phyloP scores from a whole-genome alignment of 2,113 vertebrate species.

The Oncorhynchus tshawytscha region DNA sequence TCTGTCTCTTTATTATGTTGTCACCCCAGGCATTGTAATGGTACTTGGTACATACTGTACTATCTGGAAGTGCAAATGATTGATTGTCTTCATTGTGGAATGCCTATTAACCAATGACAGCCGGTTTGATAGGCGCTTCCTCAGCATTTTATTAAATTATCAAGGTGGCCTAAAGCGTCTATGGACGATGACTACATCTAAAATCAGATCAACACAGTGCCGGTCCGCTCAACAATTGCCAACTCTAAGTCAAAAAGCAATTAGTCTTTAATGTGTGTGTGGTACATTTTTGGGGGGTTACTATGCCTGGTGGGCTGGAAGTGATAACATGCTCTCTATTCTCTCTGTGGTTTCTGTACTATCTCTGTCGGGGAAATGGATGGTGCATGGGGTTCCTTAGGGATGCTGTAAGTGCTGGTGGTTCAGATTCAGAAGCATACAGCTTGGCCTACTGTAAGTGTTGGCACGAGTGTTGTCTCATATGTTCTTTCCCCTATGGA shows the following conservation, averaged over 20 bases:
- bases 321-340: neutral
- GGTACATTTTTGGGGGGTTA: neutral
- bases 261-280: neutral
- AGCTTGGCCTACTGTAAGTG: neutral
- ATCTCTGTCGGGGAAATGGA: slow-evolving; percentile 15
- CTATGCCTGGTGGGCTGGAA: neutral
- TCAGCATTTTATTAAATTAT: neutral
- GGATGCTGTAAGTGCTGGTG: slow-evolving; percentile 25
- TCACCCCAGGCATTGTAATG: neutral
- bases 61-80: neutral
- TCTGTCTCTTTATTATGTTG: no score
- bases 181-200: no score
- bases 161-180: neutral
- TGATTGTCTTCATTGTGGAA: neutral
- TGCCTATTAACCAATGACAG: neutral
- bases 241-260: neutral
- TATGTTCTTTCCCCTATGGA: no score
- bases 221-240: neutral
- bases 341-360: neutral
- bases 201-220: neutral
- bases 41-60: neutral
- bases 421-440: neutral
- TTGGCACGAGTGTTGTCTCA: slow-evolving; percentile 4
- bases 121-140: neutral
- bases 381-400: slow-evolving; percentile 1